These are phyloP conservation scores for Phoxinus phoxinus DNA, from an alignment of 2,113 vertebrate genomes.

Conservation along the genomic window DNA sequence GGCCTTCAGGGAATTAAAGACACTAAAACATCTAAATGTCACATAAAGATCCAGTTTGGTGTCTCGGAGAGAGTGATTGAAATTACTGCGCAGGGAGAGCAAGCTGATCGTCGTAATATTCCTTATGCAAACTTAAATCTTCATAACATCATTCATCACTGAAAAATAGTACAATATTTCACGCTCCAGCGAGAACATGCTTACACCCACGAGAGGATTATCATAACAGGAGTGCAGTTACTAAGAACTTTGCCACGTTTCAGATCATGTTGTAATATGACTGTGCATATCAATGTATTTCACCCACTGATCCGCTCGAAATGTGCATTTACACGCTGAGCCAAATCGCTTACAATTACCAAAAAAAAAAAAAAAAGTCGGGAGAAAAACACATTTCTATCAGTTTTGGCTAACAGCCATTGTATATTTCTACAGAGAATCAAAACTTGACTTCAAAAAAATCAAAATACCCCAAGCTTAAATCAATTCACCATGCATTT, in stretches of 20 bases:
- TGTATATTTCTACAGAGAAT: neutral
- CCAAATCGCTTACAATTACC: conserved; percentile 26
- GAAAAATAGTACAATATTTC: conserved; percentile 3
- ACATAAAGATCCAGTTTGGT: conserved; percentile 5
- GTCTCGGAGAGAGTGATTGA: neutral
- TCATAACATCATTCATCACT: conserved; percentile 9
- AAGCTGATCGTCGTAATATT: neutral
- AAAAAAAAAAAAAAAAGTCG: conserved; percentile 15
- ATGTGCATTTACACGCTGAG: conserved; percentile 9
- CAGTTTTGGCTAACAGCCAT: conserved; percentile 2
- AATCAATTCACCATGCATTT: neutral
- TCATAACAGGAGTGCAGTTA: conserved; percentile 14
- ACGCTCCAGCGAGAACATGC: neutral
- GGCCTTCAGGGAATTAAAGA: conserved; percentile 19
- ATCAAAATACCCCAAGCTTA: neutral
- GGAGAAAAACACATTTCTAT: neutral
- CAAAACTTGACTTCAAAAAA: neutral
- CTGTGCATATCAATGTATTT: conserved; percentile 42
- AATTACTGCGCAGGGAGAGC: neutral
- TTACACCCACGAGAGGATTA: conserved; percentile 38
- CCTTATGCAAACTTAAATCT: conserved; percentile 24
- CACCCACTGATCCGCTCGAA: conserved; percentile 25
- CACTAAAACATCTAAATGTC: conserved; percentile 32
- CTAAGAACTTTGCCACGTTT: conserved; percentile 24
- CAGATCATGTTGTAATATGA: conserved; percentile 34